Base-by-base conservation (phyloP, 2,113 vertebrate genomes). In the Cynopterus brachyotis region DNA sequence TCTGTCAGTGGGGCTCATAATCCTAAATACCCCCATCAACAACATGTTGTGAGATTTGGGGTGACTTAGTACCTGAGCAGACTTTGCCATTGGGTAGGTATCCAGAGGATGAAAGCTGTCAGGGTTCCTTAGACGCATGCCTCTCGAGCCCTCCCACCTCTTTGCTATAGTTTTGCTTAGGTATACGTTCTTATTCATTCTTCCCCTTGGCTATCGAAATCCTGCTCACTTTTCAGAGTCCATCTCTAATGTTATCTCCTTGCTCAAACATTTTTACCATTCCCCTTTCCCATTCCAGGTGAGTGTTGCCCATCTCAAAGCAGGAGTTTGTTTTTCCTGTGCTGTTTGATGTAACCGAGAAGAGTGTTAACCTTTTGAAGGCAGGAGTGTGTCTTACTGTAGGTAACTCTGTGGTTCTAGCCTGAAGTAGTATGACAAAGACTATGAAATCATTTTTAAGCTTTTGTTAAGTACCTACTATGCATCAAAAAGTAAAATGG, bases 401-500 rank as follows among this genome's bases (percentile, higher is more conserved):
- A 16, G 60, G 22, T 53, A 45, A 9, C 64, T 81, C 17, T 35
- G 2, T 32, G 11, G 28, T n/a, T 47, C 4, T 32, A 24, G 28
- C 62, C 30, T 20, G 67, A 57, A 72, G 16, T n/a, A 53, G 20
- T 26, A 6, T 9, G 40, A 13, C 15, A 37, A 42, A 96, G 67
- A n/a, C 4, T 32, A 5, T 12, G 45, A 53, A 57, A 20, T n/a
- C 22, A 12, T 6, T 5, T 12, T 16, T 9, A 22, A 3, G 9
- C 32, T n/a, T 87, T 55, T 35, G 81, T 19, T 24, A 24, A 70
- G 35, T 7, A 9, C 75, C n/a, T 42, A 3, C 37, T 53, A 0
- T 45, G 13, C 12, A 3, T 16, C n/a, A 19, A 0, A 60, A 24
- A 13, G 75, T 3, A 20, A 3, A 20, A 1, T 9, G 8, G 10